Percentiles rank a stretch among this genome's conserved stretches.
Evolutionary conservation across 2,113 vertebrate genomes (phyloP).

Genomic region (Pseudorasbora parva): DNA sequence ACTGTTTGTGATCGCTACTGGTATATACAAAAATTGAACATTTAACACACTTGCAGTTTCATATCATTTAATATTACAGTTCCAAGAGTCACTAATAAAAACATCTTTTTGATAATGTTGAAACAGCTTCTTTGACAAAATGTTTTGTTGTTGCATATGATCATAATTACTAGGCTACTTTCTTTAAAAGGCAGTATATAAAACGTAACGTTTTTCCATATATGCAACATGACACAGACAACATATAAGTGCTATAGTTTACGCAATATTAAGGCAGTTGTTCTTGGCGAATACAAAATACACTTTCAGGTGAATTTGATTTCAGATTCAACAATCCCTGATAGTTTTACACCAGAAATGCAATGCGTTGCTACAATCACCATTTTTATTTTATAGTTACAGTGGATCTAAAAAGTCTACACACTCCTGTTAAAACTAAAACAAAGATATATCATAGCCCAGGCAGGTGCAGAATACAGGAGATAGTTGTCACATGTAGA

Average conservation of each 20-base stretch:
- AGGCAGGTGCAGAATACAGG: too few species aligned
- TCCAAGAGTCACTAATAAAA: background rate
- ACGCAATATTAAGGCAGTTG: background rate
- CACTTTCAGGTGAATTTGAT: background rate
- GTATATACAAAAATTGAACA: too few species aligned
- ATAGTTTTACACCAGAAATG: slow-evolving; percentile 3
- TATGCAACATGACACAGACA: background rate
- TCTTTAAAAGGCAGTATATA: background rate
- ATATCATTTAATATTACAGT: background rate
- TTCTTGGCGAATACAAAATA: background rate
- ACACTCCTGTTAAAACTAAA: too few species aligned
- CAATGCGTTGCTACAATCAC: background rate
- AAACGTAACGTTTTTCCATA: background rate
- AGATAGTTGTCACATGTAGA: too few species aligned
- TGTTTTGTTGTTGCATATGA: background rate
- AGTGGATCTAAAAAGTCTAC: too few species aligned
- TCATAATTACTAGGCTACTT: background rate
- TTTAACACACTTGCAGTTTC: background rate
- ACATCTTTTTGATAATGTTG: background rate
- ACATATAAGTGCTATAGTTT: background rate
- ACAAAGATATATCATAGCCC: too few species aligned
- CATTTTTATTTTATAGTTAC: too few species aligned
- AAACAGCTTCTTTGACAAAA: slow-evolving; percentile 3
- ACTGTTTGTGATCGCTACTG: background rate
- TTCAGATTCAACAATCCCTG: background rate